Base-by-base conservation (phyloP, 2,113 vertebrate genomes). In the Datnioides undecimradiatus region DNA sequence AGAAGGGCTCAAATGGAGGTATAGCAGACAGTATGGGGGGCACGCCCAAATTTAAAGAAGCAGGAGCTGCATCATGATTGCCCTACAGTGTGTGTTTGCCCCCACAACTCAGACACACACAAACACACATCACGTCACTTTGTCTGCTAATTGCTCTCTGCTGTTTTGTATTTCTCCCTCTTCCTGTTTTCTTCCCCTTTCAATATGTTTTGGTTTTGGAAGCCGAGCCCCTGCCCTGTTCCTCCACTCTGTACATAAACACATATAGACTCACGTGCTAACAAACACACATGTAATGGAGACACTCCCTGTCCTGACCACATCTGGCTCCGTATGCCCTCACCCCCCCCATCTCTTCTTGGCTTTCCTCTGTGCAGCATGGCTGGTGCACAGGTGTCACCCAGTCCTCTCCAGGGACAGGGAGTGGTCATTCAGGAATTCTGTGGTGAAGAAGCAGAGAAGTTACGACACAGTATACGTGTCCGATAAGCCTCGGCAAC, bases 141-240 rank as follows among this genome's bases (percentile, higher is more conserved):
- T 23, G 60, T 79, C 85, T 62, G 65, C 87, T 93, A 92, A 93
- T 93, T 90, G 86, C 86, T 88, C 70, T 81, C 89, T 83, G 88
- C 90, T 92, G 90, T 90, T 90, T 83, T 88, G 87, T 66, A 79
- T 89, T 93, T 90, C 91, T 87, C 70, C 84, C 76, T 89, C 86
- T 94, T 94, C 92, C 92, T 93, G 92, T 93, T 91, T 92, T 92
- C 76, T 40, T 91, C 75, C 75, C 73, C 54, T 83, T 81, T 74
- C 84, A 82, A 63, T 79, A 66, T 83, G 83, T 77, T 83, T 91
- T 87, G 73, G 71, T 83, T 88, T 85, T 76, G 65, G 55, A 78
- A 74, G 72, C 69, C 40, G 55, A 74, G 74, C 58, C n/a, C 41
- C 36, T 66, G 58, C 57, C 66, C 78, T 23, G 45, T 58, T 73